Conservation (phyloP, 1,140 invertebrate genomes). For the Drosophila aff. region DNA sequence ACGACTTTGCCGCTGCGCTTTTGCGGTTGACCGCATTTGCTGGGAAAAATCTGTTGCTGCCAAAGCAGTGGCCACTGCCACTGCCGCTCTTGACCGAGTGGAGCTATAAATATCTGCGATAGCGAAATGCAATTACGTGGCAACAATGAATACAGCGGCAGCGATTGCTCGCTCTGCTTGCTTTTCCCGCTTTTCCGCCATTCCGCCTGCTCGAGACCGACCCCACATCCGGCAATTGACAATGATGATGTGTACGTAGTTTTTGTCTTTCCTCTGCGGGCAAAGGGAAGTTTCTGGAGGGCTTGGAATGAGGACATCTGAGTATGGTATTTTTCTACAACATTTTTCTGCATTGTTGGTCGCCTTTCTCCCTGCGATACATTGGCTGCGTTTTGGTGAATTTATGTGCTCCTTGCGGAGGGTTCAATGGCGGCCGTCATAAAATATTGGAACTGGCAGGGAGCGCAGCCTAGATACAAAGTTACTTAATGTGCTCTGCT, state of each 20-base stretch:
- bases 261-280: slow-evolving; percentile 66
- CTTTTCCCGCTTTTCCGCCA: neutral
- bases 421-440: slow-evolving; percentile 74
- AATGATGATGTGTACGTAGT: slow-evolving; percentile 82
- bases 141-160: slow-evolving; percentile 82
- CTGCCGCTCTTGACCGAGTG: slow-evolving; percentile 79
- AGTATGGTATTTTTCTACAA: slow-evolving; percentile 68
- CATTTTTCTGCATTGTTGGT: slow-evolving; percentile 74
- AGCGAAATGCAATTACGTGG: slow-evolving; percentile 83
- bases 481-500: slow-evolving; percentile 10
- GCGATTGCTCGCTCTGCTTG: slow-evolving; percentile 69
- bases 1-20: slow-evolving; percentile 80
- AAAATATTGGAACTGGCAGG: slow-evolving; percentile 76
- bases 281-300: slow-evolving; percentile 24
- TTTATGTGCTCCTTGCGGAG: slow-evolving; percentile 68
- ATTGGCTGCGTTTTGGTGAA: slow-evolving; percentile 69
- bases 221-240: slow-evolving; percentile 79
- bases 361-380: slow-evolving; percentile 34
- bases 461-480: slow-evolving; percentile 40
- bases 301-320: slow-evolving; percentile 14
- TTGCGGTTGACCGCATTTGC: slow-evolving; percentile 82
- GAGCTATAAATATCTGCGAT: slow-evolving; percentile 83
- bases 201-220: neutral
- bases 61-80: slow-evolving; percentile 71
- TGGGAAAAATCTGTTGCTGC: slow-evolving; percentile 80